phyloP scores from a whole-genome alignment of 2,113 vertebrate genomes.

The Antechinus flavipes region DNA sequence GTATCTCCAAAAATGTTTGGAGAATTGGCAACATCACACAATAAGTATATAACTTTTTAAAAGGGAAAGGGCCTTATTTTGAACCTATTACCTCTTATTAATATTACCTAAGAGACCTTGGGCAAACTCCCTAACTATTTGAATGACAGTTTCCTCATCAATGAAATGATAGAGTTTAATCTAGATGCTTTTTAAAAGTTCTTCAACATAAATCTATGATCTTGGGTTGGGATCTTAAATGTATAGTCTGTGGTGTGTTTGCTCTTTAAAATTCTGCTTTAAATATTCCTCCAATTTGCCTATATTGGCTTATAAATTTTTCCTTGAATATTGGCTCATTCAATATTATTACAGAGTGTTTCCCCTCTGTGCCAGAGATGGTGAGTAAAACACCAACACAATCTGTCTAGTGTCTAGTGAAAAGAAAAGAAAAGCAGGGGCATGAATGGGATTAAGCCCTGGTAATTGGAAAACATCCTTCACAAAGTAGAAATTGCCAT shows the following conservation, averaged over 20 bases:
- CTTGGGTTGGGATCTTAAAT: neutral
- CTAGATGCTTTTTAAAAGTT: neutral
- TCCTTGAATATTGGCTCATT: slow-evolving; percentile 1
- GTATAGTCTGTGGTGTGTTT: neutral
- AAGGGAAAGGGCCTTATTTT: neutral
- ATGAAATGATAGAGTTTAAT: neutral
- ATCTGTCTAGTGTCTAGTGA: slow-evolving; percentile 7
- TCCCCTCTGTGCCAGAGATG: slow-evolving; percentile 23
- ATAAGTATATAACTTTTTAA: neutral
- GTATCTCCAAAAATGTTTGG: neutral
- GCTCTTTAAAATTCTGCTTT: neutral
- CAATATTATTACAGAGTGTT: slow-evolving; percentile 30
- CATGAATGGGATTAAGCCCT: slow-evolving; percentile 17
- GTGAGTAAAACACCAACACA: slow-evolving; percentile 31
- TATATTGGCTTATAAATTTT: slow-evolving; percentile 36
- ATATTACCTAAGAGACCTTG: neutral
- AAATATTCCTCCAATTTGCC: slow-evolving; percentile 29
- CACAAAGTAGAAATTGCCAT: neutral
- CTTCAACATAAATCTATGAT: neutral
- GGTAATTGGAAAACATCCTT: slow-evolving; percentile 8
- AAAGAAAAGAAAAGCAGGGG: slow-evolving; percentile 11
- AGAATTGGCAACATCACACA: neutral
- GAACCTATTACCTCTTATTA: neutral
- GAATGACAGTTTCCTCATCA: neutral
- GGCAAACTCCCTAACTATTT: neutral